A percentile compares a stretch with the other conserved stretches of the same genome.
phyloP scores from a whole-genome alignment of 2,113 vertebrate genomes.

The Gymnobelideus leadbeateri region DNA sequence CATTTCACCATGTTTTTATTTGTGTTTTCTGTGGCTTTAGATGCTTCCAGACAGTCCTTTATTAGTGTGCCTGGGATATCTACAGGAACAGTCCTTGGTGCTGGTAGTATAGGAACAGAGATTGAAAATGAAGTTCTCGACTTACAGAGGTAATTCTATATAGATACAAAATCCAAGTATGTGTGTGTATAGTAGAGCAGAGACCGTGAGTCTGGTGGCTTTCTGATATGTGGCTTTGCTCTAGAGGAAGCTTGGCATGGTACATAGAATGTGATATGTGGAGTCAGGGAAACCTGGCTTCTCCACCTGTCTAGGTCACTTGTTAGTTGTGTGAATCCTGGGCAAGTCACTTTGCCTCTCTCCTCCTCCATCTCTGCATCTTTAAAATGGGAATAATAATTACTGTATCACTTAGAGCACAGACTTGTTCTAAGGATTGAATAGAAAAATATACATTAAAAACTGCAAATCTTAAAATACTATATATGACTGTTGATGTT shows the following conservation, averaged over 20 bases:
- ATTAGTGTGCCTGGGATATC: slow-evolving; percentile 87
- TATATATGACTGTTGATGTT: background rate
- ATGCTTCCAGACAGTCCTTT: slow-evolving; percentile 87
- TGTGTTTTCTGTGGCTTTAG: slow-evolving; percentile 65
- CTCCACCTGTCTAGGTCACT: background rate
- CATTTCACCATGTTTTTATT: slow-evolving; percentile 47
- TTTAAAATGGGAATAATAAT: background rate
- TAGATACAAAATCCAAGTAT: background rate
- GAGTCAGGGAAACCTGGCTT: background rate
- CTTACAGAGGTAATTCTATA: slow-evolving; percentile 89
- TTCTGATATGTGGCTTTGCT: background rate
- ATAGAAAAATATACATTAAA: background rate
- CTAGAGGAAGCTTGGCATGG: background rate
- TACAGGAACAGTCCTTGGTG: slow-evolving; percentile 89
- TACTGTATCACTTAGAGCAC: background rate
- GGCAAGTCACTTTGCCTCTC: background rate
- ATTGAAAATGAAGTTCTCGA: slow-evolving; percentile 93
- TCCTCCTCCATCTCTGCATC: background rate
- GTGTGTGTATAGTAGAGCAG: background rate
- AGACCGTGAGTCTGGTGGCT: background rate
- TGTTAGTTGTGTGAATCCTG: background rate
- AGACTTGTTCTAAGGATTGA: background rate
- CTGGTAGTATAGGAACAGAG: slow-evolving; percentile 92
- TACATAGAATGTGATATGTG: background rate
- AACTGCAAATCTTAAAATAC: background rate